phyloP scores from a whole-genome alignment of 2,888 invertebrate species.

The Chrysolina haemoptera region DNA sequence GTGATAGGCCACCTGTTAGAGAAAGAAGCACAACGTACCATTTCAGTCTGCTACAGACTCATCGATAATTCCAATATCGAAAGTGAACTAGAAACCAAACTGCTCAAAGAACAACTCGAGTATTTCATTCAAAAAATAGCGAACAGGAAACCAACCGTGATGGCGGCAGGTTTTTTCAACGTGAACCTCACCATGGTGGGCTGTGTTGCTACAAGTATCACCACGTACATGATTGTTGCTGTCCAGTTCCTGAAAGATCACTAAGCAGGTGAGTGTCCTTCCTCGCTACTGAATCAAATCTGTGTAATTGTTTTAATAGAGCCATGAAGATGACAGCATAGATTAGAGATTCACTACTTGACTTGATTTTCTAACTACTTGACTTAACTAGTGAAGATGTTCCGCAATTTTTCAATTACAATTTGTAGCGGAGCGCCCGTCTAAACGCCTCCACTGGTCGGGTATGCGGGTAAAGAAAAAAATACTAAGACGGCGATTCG shows the following conservation, averaged over 20 bases:
- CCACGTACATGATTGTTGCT: slow-evolving; percentile 58
- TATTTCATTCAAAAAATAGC: slow-evolving; percentile 51
- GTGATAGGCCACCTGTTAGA: slow-evolving; percentile 28
- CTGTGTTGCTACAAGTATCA: slow-evolving; percentile 56
- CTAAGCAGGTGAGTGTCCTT: slow-evolving; percentile 2
- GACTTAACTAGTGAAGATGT: no score
- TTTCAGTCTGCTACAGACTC: slow-evolving; percentile 33
- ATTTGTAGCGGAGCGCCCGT: no score
- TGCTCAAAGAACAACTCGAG: slow-evolving; percentile 43
- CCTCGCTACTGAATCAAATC: no score
- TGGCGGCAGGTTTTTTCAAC: slow-evolving; percentile 57
- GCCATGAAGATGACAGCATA: no score
- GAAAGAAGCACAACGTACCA: slow-evolving; percentile 28
- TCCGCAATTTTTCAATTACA: no score
- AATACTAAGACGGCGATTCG: no score
- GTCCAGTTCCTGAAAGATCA: slow-evolving; percentile 52
- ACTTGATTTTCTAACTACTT: no score
- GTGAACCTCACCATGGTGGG: slow-evolving; percentile 55
- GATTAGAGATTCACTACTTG: background rate
- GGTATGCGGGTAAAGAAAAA: no score
- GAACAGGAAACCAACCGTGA: slow-evolving; percentile 49
- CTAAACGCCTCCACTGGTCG: no score
- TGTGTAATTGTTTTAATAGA: no score
- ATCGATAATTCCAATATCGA: slow-evolving; percentile 6
- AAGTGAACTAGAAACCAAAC: background rate